Conservation (phyloP, 2,113 vertebrate genomes). For the Globicephala melas region DNA sequence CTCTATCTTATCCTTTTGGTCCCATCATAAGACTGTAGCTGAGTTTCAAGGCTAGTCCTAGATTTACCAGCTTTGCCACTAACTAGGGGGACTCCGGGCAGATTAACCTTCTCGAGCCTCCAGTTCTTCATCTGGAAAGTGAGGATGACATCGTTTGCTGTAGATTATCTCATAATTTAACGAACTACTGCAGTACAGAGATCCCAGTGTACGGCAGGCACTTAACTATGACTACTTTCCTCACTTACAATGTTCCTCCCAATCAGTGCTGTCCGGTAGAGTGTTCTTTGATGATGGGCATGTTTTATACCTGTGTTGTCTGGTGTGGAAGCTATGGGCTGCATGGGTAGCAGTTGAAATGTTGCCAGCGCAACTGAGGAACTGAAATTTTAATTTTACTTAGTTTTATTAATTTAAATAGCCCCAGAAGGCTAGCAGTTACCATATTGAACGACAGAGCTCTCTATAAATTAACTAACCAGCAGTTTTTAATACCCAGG, state of each 20-base stretch:
- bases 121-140: not conserved
- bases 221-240: not conserved
- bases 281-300: not conserved
- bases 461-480: not conserved
- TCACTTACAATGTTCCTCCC: not conserved
- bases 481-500: not conserved
- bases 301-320: not conserved
- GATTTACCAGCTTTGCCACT: not conserved
- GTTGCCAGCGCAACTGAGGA: not conserved
- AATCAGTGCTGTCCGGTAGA: not conserved
- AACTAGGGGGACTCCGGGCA: not conserved
- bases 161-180: not conserved
- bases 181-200: not conserved
- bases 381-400: not conserved
- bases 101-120: not conserved
- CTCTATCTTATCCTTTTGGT: not conserved
- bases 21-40: not conserved
- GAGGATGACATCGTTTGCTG: not conserved
- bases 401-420: conserved; percentile 38
- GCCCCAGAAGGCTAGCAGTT: not conserved
- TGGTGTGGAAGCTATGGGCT: not conserved
- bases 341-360: not conserved
- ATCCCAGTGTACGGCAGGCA: not conserved
- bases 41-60: not conserved
- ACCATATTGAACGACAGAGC: not conserved